A percentile compares a stretch with the other conserved stretches of the same genome.
Conservation (phyloP, 2,113 vertebrate genomes). For the Carassius gibelio region DNA sequence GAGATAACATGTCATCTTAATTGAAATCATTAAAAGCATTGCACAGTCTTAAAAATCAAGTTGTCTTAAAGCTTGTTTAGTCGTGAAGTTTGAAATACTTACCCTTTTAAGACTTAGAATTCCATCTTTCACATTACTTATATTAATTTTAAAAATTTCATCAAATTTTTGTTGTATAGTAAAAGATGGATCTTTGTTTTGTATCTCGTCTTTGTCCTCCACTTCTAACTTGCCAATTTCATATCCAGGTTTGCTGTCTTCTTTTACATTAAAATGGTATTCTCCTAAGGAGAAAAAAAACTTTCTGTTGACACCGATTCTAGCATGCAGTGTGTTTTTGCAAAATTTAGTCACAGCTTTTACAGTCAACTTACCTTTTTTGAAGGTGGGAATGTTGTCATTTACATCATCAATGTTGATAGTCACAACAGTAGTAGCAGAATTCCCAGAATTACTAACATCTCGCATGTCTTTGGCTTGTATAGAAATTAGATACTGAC, state of each 20-base stretch:
- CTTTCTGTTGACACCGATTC: neutral
- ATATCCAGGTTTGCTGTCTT: conserved; percentile 77
- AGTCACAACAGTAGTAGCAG: conserved; percentile 81
- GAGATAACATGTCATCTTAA: neutral
- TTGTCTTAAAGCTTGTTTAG: neutral
- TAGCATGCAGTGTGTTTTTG: neutral
- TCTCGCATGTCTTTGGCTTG: conserved; percentile 83
- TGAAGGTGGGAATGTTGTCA: conserved; percentile 89
- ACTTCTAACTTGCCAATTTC: conserved; percentile 79
- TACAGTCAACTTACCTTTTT: conserved; percentile 71
- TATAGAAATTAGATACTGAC: conserved; percentile 81
- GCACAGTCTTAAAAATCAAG: neutral
- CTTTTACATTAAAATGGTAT: conserved; percentile 79
- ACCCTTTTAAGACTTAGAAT: conserved; percentile 86
- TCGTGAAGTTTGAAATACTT: conserved; percentile 28
- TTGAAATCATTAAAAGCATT: neutral
- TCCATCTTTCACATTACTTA: conserved; percentile 78
- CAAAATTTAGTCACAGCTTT: neutral
- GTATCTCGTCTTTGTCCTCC: conserved; percentile 84
- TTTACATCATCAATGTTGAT: conserved; percentile 85
- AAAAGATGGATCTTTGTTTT: conserved; percentile 86
- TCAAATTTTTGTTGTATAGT: conserved; percentile 66
- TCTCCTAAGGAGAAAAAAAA: conserved; percentile 55
- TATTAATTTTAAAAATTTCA: conserved; percentile 76
- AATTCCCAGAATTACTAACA: conserved; percentile 63